Conservation (phyloP, 1,140 invertebrate genomes). For the Atta texana region DNA sequence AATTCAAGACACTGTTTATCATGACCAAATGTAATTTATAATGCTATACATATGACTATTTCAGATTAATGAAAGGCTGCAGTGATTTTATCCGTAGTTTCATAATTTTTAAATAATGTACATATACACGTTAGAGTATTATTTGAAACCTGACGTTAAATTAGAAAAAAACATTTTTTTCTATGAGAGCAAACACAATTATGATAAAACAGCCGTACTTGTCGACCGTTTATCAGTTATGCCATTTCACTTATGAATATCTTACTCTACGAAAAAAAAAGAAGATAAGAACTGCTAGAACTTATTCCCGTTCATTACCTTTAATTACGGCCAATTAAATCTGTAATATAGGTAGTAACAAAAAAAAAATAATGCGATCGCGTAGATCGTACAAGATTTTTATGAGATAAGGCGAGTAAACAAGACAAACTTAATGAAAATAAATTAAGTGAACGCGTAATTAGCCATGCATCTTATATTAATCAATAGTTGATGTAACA, state of each 20-base stretch:
- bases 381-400: constrained; percentile 61
- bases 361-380: constrained; percentile 68
- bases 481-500: constrained; percentile 50
- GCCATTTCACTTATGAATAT: constrained; percentile 29
- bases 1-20: neutral
- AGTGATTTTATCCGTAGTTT: constrained; percentile 6
- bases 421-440: constrained; percentile 46
- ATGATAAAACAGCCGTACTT: constrained; percentile 33
- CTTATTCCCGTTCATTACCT: constrained; percentile 51
- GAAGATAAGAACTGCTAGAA: constrained; percentile 44
- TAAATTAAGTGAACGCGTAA: constrained; percentile 69
- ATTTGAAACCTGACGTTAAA: neutral
- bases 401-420: constrained; percentile 45
- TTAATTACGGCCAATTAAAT: constrained; percentile 65
- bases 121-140: neutral
- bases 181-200: constrained; percentile 21
- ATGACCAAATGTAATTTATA: constrained; percentile 52
- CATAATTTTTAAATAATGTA: neutral
- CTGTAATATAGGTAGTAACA: constrained; percentile 71
- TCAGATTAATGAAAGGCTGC: constrained; percentile 19
- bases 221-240: constrained; percentile 31
- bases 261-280: constrained; percentile 41
- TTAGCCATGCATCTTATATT: constrained; percentile 53
- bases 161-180: neutral
- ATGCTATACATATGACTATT: neutral